Conservation (phyloP, 2,888 invertebrate genomes). For the Aspidiotus destructor region DNA sequence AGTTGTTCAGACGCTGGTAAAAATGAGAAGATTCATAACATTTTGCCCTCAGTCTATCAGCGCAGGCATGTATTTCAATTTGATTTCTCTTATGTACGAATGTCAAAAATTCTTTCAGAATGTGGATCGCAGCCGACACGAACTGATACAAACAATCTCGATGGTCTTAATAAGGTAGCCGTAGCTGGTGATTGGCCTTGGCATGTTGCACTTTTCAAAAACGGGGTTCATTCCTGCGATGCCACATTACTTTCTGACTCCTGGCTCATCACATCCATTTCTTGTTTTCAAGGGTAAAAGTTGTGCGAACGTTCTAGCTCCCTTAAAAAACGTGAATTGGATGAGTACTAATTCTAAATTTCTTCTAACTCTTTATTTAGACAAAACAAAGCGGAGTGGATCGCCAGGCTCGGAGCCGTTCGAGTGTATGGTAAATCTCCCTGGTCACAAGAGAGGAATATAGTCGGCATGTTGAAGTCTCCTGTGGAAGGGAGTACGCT, state of each 20-base stretch:
- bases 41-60: not conserved
- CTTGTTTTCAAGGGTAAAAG: conserved; percentile 62
- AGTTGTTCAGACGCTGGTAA: not conserved
- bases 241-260: conserved; percentile 69
- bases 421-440: conserved; percentile 69
- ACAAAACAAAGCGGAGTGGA: conserved; percentile 80
- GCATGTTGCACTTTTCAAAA: conserved; percentile 72
- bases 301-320: not conserved
- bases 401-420: conserved; percentile 64
- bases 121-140: conserved; percentile 59
- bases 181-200: conserved; percentile 86
- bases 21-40: not conserved
- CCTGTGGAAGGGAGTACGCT: conserved; percentile 81
- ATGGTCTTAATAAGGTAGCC: conserved; percentile 59
- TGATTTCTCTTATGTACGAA: not conserved
- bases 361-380: conserved; percentile 42
- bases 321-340: not conserved
- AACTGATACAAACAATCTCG: conserved; percentile 41
- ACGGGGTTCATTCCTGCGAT: conserved; percentile 79
- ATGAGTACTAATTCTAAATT: not conserved
- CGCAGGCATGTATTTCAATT: not conserved
- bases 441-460: conserved; percentile 75
- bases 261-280: conserved; percentile 78
- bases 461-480: conserved; percentile 77
- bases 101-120: conserved; percentile 43